A percentile compares a stretch with the other conserved stretches of the same genome.
phyloP scores from a whole-genome alignment of 30 jellyfish, hydroid and myxozoan genomes.

The Hydra vulgaris region DNA sequence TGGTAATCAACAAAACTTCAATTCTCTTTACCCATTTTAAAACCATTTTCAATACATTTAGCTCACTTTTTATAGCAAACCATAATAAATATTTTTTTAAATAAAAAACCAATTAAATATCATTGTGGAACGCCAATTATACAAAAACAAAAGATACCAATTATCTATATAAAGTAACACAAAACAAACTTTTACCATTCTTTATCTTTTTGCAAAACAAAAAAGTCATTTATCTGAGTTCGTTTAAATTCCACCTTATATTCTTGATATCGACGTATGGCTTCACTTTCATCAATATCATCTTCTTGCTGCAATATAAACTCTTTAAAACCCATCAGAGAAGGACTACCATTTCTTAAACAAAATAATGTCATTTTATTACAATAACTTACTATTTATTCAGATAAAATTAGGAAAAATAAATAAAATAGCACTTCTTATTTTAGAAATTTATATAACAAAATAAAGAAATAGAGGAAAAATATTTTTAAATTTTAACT shows the following conservation, averaged over 20 bases:
- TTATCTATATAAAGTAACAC: too few relatives aligned
- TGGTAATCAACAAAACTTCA: too few relatives aligned
- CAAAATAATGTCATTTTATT: conserved; percentile 21
- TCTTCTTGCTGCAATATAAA: conserved; percentile 80
- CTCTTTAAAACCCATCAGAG: conserved; percentile 73
- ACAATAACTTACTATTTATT: conserved; percentile 11
- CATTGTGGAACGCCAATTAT: too few relatives aligned
- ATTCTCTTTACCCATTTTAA: too few relatives aligned
- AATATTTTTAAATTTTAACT: too few relatives aligned
- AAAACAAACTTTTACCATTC: too few relatives aligned
- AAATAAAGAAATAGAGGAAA: too few relatives aligned
- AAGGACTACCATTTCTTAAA: conserved; percentile 47
- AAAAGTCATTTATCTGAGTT: conserved; percentile 90
- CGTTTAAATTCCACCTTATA: conserved; percentile 79
- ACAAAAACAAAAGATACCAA: too few relatives aligned
- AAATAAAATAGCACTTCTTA: not conserved
- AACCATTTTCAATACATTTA: too few relatives aligned
- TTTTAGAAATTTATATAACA: not conserved
- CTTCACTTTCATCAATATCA: conserved; percentile 67
- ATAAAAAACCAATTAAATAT: too few relatives aligned
- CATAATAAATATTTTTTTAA: too few relatives aligned
- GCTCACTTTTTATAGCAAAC: too few relatives aligned
- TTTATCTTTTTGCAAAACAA: conserved; percentile 78
- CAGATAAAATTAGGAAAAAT: not conserved
- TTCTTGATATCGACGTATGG: conserved; percentile 77